Evolutionary conservation across 1,140 invertebrate species (phyloP).

Genomic region (Pygmarrhopalites habei): DNA sequence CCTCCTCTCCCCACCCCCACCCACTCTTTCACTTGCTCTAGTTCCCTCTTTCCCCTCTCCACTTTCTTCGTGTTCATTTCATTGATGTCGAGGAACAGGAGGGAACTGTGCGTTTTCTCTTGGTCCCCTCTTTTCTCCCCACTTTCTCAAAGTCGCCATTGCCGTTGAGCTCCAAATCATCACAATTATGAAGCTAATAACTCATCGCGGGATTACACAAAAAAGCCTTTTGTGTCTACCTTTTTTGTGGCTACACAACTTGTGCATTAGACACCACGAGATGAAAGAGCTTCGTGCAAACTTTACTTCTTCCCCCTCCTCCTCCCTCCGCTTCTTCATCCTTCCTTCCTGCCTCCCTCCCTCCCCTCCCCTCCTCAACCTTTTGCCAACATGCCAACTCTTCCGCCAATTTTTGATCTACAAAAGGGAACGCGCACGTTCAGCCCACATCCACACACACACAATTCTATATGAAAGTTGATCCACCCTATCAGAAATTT

Average conservation of each 20-base stretch:
- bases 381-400: not conserved
- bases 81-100: not conserved
- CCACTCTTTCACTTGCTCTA: not conserved
- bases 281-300: not conserved
- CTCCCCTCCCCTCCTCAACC: not conserved
- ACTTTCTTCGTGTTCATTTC: not conserved
- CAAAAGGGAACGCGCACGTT: not conserved
- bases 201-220: slow-evolving; percentile 14
- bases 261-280: not conserved
- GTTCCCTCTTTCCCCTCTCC: slow-evolving; percentile 1
- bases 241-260: slow-evolving; percentile 5
- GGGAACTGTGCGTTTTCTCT: no score
- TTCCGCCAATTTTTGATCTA: slow-evolving; percentile 7
- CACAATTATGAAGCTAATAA: slow-evolving; percentile 20
- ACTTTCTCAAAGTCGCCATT: not conserved
- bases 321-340: not conserved
- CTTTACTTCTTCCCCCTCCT: no score
- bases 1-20: not conserved
- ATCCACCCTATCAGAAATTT: no score
- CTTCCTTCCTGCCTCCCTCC: not conserved
- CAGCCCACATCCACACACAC: no score
- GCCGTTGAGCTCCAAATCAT: slow-evolving; percentile 5
- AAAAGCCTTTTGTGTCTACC: not conserved
- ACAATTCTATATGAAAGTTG: no score
- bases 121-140: no score